phyloP scores from a whole-genome alignment of 2,113 vertebrate genomes.

The Uropsilus gracilis region DNA sequence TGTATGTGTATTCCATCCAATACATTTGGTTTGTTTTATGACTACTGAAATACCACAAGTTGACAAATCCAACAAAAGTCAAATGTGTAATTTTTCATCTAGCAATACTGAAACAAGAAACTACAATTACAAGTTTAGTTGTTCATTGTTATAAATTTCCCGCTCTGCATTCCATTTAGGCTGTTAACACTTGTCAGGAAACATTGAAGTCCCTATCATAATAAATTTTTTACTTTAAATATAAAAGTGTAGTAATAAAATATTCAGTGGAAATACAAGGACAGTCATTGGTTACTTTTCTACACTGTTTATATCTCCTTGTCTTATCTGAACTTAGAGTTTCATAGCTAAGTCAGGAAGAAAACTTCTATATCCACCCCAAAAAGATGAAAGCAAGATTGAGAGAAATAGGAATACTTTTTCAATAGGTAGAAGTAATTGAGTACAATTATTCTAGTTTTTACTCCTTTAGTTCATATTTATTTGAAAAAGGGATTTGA shows the following conservation, averaged over 20 bases:
- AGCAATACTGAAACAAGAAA: slow-evolving; percentile 28
- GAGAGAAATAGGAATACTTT: background rate
- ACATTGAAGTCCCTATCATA: background rate
- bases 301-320: background rate
- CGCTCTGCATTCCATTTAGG: background rate
- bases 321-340: background rate
- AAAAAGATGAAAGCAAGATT: background rate
- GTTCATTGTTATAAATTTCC: background rate
- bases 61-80: slow-evolving; percentile 15
- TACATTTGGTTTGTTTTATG: background rate
- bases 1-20: background rate
- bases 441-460: background rate
- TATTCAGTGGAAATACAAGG: background rate
- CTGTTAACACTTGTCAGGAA: background rate
- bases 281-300: background rate
- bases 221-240: slow-evolving; percentile 33
- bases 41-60: background rate
- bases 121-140: background rate
- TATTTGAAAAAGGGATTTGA: background rate
- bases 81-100: background rate
- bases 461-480: slow-evolving; percentile 20
- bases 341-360: background rate
- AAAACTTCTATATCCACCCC: background rate
- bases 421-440: background rate
- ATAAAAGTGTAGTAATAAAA: background rate